A percentile compares a stretch with the other conserved stretches of the same genome.
Conservation (phyloP, 2,797 vertebrate genomes). For the Picus viridis region DNA sequence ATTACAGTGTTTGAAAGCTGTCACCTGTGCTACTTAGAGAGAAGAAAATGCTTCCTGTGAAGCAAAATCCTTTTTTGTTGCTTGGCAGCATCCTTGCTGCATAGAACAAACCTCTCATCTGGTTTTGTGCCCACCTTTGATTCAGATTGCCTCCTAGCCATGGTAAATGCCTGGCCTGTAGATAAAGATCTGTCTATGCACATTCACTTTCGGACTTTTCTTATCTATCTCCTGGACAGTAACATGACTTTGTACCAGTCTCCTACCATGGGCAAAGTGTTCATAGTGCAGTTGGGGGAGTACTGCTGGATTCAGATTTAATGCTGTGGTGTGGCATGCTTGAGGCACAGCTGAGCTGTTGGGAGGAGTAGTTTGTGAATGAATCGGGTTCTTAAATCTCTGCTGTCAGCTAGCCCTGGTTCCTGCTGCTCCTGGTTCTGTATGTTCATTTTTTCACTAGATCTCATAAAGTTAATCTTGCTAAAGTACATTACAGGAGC, state of each 20-base stretch:
- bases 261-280: background rate
- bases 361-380: background rate
- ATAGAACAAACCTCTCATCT: background rate
- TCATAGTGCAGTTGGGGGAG: background rate
- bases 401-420: background rate
- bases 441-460: background rate
- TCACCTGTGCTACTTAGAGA: background rate
- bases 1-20: background rate
- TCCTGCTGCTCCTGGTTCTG: slow-evolving; percentile 12
- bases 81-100: background rate
- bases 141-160: background rate
- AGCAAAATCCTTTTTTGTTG: background rate
- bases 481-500: background rate
- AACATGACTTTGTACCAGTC: background rate
- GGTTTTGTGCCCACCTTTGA: background rate
- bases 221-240: background rate
- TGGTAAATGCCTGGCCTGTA: background rate
- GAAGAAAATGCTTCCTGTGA: background rate
- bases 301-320: background rate
- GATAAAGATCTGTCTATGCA: background rate
- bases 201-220: background rate
- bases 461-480: background rate
- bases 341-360: background rate
- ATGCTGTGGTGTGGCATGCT: background rate
- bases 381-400: background rate